Percentiles rank a stretch among this genome's conserved stretches.
These are phyloP conservation scores for Trididemnum clinides DNA, from an alignment of 23 tunicate species.

Conservation along the genomic window DNA sequence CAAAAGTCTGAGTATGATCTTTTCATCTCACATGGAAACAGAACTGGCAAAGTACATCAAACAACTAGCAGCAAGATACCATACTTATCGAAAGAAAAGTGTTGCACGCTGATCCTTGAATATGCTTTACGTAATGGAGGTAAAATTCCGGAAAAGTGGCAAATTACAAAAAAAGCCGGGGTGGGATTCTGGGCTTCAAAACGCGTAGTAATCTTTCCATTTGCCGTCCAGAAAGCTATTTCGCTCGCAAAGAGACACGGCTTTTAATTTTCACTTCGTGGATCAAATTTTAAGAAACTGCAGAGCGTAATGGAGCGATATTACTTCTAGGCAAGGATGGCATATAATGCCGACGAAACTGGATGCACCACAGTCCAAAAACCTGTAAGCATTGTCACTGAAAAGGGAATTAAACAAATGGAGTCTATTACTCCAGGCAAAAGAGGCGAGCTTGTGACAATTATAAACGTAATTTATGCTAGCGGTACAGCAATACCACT, in stretches of 20 bases:
- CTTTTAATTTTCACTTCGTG: neutral
- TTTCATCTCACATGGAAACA: neutral
- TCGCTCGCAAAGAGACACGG: neutral
- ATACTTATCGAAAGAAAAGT: neutral
- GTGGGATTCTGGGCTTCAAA: neutral
- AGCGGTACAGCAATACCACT: neutral
- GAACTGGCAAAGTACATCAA: neutral
- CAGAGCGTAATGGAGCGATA: neutral
- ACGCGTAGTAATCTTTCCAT: neutral
- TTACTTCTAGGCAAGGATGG: neutral
- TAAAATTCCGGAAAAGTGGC: neutral
- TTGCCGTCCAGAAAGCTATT: neutral
- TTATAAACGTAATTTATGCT: neutral
- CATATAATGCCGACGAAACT: conserved; percentile 12
- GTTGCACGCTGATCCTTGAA: neutral
- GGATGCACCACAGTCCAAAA: conserved; percentile 26
- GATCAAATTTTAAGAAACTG: neutral
- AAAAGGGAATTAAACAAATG: conserved; percentile 3
- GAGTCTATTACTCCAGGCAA: neutral
- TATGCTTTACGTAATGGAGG: no score
- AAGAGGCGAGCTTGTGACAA: no score
- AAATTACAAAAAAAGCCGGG: neutral
- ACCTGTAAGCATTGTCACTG: neutral
- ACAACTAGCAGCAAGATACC: conserved; percentile 1
- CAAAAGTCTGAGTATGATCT: neutral